Evolutionary conservation across 2,888 invertebrate genomes (phyloP), one percentile per base, ranked within the genome.

Genomic region (Gasteruption jaculator): DNA sequence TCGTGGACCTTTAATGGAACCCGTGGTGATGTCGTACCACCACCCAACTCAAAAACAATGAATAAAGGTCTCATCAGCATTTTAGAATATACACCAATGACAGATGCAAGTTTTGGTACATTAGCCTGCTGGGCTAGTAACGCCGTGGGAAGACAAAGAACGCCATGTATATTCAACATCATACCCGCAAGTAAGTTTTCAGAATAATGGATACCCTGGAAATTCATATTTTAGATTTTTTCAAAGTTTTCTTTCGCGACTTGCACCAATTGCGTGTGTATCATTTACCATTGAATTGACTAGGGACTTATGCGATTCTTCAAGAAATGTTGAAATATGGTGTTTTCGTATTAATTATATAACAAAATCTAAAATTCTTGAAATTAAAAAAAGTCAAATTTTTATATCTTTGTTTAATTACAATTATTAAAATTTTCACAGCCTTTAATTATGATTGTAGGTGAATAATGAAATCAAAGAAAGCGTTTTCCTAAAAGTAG

Each of bases 121-220:
- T 73, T 91, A 15, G 86, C 88, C 4, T 92, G 92, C 65, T 91
- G 90, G 90, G 90, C 90, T 4, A 83, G 82, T 66, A 91, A 91
- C 68, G 80, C 79, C 49, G 83, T 91, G 11, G 91, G 91, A 19
- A 80, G 84, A 53, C 91, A 91, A 71, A 75, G 79, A 49, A 79
- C 78, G 48, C 91, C 92, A 1, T 92, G 92, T 62, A 72, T 87
- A 39, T 87, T 90, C 68, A 82, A 86, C 72, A 80, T 91, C 43
- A 75, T 87, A 58, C 85, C 86, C 57, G 90, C 87, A 55, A 84
- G 90, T 90, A 76, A 76, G 7, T 22, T 10, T 10, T 8, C 7
- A 22, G 24, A 7, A 8, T 22, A 22, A 8, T 7, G 7, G 7
- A 22, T 22, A 22, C 10, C n/a, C n/a, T n/a, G n/a, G 10, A 22